Conservation (phyloP, 2,888 invertebrate species). For the Drosophila diplacantha region DNA sequence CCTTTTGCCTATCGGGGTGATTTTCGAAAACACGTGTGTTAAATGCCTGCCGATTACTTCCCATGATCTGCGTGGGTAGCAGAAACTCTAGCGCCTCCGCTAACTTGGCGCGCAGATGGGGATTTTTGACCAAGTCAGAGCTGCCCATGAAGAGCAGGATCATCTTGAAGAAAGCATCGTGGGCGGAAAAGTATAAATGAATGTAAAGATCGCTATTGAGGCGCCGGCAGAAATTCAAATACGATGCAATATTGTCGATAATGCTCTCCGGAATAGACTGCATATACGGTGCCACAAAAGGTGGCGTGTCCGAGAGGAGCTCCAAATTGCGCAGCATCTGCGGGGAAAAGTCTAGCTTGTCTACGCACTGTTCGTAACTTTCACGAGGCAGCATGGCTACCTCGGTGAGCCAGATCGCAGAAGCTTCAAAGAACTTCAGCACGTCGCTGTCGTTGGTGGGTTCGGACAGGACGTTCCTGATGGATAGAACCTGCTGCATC, state of each 20-base stretch:
- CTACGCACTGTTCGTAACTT: slow-evolving; percentile 68
- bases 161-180: slow-evolving; percentile 82
- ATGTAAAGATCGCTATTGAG: slow-evolving; percentile 84
- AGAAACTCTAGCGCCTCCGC: slow-evolving; percentile 94
- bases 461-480: slow-evolving; percentile 87
- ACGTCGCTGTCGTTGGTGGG: slow-evolving; percentile 85
- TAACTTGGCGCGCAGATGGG: slow-evolving; percentile 92
- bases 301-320: slow-evolving; percentile 80
- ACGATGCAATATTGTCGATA: slow-evolving; percentile 90
- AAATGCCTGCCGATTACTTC: slow-evolving; percentile 77
- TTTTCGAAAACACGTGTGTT: slow-evolving; percentile 86
- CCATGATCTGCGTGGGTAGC: slow-evolving; percentile 82
- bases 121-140: slow-evolving; percentile 88
- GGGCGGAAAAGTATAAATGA: slow-evolving; percentile 81
- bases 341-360: slow-evolving; percentile 81
- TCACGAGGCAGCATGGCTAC: slow-evolving; percentile 82
- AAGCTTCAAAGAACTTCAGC: slow-evolving; percentile 87
- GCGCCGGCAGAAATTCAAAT: slow-evolving; percentile 86
- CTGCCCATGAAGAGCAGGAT: slow-evolving; percentile 94
- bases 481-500: slow-evolving; percentile 82
- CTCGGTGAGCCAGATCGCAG: slow-evolving; percentile 91
- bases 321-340: slow-evolving; percentile 76
- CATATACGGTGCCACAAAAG: slow-evolving; percentile 83
- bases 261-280: slow-evolving; percentile 94
- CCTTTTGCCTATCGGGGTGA: slow-evolving; percentile 86